Percentiles rank a stretch among this genome's conserved stretches.
These are phyloP conservation scores for Drosophila mayaguana DNA, from an alignment of 2,888 invertebrate genomes.

Conservation along the genomic window DNA sequence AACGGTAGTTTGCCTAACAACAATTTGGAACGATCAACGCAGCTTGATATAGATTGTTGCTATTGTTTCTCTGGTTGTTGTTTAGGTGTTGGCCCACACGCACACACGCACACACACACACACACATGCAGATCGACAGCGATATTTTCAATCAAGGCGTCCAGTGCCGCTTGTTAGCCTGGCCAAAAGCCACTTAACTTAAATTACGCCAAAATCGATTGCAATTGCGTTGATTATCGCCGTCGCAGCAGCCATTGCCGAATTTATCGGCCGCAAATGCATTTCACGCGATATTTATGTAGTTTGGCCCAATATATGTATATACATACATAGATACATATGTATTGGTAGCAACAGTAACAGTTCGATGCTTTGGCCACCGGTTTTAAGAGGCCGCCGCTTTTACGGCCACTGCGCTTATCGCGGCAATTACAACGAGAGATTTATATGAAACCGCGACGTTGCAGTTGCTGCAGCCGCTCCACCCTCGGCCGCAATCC, in stretches of 20 bases:
- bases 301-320: conserved; percentile 66
- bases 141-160: conserved; percentile 62
- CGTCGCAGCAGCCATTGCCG: conserved; percentile 66
- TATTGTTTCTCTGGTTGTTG: conserved; percentile 44
- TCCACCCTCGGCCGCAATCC: neutral
- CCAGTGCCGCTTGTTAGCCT: conserved; percentile 64
- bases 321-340: conserved; percentile 19
- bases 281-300: conserved; percentile 80
- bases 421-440: conserved; percentile 77
- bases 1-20: conserved; percentile 81
- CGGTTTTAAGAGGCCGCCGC: conserved; percentile 71
- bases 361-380: conserved; percentile 51
- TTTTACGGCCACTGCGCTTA: conserved; percentile 47
- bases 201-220: conserved; percentile 80
- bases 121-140: conserved; percentile 1
- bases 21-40: conserved; percentile 66
- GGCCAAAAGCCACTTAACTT: conserved; percentile 69
- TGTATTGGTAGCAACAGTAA: conserved; percentile 38
- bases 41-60: conserved; percentile 76
- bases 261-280: conserved; percentile 78
- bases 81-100: conserved; percentile 59
- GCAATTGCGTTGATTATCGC: conserved; percentile 81
- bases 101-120: conserved; percentile 16
- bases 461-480: neutral
- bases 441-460: conserved; percentile 65